phyloP scores from a whole-genome alignment of 2,888 invertebrate genomes.

The Chydorus sphaericus region DNA sequence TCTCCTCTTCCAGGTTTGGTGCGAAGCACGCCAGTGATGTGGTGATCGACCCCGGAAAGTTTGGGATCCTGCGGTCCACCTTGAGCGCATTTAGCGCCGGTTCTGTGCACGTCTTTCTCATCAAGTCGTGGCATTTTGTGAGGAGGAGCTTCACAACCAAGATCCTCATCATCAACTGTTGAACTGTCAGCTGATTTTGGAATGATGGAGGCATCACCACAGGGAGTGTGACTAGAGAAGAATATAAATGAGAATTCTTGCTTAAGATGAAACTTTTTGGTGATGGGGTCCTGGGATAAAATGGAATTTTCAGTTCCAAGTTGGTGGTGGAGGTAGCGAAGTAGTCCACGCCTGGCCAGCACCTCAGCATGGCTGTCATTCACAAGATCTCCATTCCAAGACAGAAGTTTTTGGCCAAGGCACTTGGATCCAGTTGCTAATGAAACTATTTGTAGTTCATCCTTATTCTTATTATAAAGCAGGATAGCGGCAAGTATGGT shows the following conservation, averaged over 20 bases:
- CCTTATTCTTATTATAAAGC: slow-evolving; percentile 18
- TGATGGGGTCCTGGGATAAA: slow-evolving; percentile 10
- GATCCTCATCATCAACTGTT: slow-evolving; percentile 19
- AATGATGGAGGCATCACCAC: slow-evolving; percentile 85
- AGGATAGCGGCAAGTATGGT: slow-evolving; percentile 65
- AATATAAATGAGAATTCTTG: slow-evolving; percentile 56
- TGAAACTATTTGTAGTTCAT: slow-evolving; percentile 46
- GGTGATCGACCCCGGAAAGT: slow-evolving; percentile 44
- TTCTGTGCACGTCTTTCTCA: slow-evolving; percentile 43
- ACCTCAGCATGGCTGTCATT: slow-evolving; percentile 90
- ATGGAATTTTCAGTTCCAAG: slow-evolving; percentile 27
- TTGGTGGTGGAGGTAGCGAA: slow-evolving; percentile 57
- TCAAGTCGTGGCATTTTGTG: slow-evolving; percentile 5
- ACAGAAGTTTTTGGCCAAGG: slow-evolving; percentile 50
- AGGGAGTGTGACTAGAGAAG: slow-evolving; percentile 73
- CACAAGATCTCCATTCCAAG: slow-evolving; percentile 48
- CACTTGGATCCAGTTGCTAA: slow-evolving; percentile 86
- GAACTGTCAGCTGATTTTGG: slow-evolving; percentile 32
- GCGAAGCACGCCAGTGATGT: slow-evolving; percentile 51
- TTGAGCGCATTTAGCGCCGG: slow-evolving; percentile 73
- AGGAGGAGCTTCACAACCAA: slow-evolving; percentile 20
- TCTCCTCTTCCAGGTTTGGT: slow-evolving; percentile 86
- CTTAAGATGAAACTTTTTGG: slow-evolving; percentile 36
- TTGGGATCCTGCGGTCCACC: slow-evolving; percentile 41
- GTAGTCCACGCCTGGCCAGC: slow-evolving; percentile 63